Evolutionary conservation across 2,888 invertebrate genomes (phyloP).

Genomic region (Amorpha juglandis): DNA sequence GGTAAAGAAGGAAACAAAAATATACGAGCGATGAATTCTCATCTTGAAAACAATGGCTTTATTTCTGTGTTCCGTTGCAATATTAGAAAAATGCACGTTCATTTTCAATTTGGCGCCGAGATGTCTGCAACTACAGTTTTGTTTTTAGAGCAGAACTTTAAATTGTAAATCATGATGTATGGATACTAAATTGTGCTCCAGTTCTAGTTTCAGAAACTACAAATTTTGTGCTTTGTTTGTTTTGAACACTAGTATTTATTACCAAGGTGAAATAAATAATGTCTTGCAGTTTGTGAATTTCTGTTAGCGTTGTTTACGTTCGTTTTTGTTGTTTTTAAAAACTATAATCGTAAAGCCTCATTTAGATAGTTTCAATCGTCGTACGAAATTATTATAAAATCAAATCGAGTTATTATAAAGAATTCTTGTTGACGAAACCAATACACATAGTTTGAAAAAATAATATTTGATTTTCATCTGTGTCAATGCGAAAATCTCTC

Average conservation of each 20-base stretch:
- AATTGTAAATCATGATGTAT: conserved; percentile 10
- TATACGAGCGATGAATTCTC: background rate
- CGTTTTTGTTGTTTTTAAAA: no score
- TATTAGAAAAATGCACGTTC: conserved; percentile 3
- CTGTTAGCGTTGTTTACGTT: background rate
- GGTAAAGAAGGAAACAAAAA: background rate
- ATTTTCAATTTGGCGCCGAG: conserved; percentile 10
- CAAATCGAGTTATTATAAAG: no score
- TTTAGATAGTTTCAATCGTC: no score
- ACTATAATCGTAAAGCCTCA: no score
- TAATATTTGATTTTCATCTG: no score
- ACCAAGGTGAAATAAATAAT: background rate
- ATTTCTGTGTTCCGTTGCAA: background rate
- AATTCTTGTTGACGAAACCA: no score
- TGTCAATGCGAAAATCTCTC: no score
- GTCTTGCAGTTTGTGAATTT: background rate
- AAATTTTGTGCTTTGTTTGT: background rate
- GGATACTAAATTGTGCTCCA: conserved; percentile 6
- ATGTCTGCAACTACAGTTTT: conserved; percentile 5
- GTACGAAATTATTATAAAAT: no score
- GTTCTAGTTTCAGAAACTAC: background rate
- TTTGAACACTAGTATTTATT: background rate
- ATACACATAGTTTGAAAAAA: no score
- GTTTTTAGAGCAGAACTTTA: background rate
- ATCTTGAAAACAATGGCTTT: background rate